Evolutionary conservation across 2,888 invertebrate genomes (phyloP).

Genomic region (Ashinkailepas kermadecensis): DNA sequence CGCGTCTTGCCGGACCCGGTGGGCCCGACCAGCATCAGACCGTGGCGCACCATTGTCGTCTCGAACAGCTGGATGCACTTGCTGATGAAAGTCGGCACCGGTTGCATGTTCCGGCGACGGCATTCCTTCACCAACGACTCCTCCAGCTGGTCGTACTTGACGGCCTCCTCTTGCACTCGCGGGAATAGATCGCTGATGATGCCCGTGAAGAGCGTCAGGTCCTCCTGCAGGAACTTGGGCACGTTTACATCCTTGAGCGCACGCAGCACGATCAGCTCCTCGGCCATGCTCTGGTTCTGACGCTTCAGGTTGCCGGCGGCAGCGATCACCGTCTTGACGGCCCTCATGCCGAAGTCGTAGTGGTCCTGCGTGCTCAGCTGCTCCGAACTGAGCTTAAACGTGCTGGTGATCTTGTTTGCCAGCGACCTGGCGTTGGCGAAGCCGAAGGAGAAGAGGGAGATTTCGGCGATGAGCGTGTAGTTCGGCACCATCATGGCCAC

Average conservation of each 20-base stretch:
- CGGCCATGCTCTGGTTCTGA: slow-evolving; percentile 66
- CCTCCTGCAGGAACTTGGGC: slow-evolving; percentile 72
- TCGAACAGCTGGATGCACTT: slow-evolving; percentile 89
- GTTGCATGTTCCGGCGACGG: slow-evolving; percentile 37
- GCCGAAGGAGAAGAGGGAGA: slow-evolving; percentile 27
- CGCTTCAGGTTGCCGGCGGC: slow-evolving; percentile 85
- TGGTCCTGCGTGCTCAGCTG: slow-evolving; percentile 89
- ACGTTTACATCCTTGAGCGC: slow-evolving; percentile 86
- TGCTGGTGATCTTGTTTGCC: slow-evolving; percentile 89
- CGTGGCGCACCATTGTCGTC: slow-evolving; percentile 89
- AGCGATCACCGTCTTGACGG: slow-evolving; percentile 78
- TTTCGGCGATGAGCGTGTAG: slow-evolving; percentile 81
- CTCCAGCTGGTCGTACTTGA: slow-evolving; percentile 57
- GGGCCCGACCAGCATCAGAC: slow-evolving; percentile 86
- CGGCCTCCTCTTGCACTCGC: slow-evolving; percentile 47
- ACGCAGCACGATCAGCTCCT: slow-evolving; percentile 63
- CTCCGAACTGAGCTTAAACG: slow-evolving; percentile 87
- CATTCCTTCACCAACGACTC: slow-evolving; percentile 50
- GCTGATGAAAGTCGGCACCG: slow-evolving; percentile 61
- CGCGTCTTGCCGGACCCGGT: slow-evolving; percentile 84
- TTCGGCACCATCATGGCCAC: slow-evolving; percentile 92
- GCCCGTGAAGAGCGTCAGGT: slow-evolving; percentile 83
- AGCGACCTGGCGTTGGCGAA: slow-evolving; percentile 42
- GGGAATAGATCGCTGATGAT: slow-evolving; percentile 90
- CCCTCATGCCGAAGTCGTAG: slow-evolving; percentile 94